phyloP scores from a whole-genome alignment of 2,888 invertebrate species.

The Drosophila nr. perissopoda region DNA sequence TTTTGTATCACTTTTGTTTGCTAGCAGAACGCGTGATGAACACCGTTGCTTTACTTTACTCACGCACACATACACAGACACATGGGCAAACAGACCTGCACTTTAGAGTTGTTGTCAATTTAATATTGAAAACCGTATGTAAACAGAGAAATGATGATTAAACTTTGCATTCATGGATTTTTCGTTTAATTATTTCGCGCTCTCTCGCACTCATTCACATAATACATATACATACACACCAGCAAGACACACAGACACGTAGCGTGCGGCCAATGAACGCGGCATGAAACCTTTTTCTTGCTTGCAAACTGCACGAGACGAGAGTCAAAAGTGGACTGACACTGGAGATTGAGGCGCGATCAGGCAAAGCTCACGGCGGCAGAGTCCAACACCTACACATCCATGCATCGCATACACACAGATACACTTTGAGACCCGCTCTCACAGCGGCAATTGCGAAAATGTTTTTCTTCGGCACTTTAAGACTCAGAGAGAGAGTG shows the following conservation, averaged over 20 bases:
- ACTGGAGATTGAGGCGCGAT: conserved; percentile 59
- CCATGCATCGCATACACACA: conserved; percentile 4
- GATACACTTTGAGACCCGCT: conserved; percentile 27
- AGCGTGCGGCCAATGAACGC: conserved; percentile 62
- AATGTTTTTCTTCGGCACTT: conserved; percentile 51
- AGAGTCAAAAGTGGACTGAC: conserved; percentile 74
- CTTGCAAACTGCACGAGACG: conserved; percentile 64
- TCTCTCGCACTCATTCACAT: conserved; percentile 13
- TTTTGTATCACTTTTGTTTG: conserved; percentile 51
- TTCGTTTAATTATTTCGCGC: conserved; percentile 48
- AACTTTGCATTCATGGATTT: conserved; percentile 45
- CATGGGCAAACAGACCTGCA: conserved; percentile 13
- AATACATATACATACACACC: conserved; percentile 37
- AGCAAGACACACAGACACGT: conserved; percentile 56
- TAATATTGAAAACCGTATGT: conserved; percentile 36
- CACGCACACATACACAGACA: conserved; percentile 10
- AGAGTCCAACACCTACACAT: conserved; percentile 59
- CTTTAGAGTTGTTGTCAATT: conserved; percentile 46
- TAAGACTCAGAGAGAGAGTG: conserved; percentile 11
- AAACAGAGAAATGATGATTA: conserved; percentile 42
- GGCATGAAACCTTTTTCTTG: conserved; percentile 41
- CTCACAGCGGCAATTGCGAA: conserved; percentile 51
- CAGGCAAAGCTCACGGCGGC: conserved; percentile 72
- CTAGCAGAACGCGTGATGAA: conserved; percentile 56
- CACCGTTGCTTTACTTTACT: conserved; percentile 43